These are phyloP conservation scores for Tridacna gigas DNA, from an alignment of 2,888 invertebrate genomes.

Conservation along the genomic window DNA sequence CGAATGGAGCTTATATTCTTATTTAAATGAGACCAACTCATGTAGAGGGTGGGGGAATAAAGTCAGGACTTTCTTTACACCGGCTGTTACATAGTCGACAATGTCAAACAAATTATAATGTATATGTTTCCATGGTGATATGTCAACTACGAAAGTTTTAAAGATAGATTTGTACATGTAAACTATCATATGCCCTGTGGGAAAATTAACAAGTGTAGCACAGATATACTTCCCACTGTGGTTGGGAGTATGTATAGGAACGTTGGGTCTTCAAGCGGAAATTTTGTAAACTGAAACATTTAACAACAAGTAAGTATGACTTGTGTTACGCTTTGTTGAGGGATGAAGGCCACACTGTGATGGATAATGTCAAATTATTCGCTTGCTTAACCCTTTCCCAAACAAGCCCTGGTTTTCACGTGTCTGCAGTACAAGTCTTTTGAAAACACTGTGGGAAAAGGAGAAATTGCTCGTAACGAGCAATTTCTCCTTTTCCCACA, in stretches of 20 bases:
- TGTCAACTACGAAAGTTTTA: conserved; percentile 52
- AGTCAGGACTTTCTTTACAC: conserved; percentile 38
- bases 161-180: conserved; percentile 47
- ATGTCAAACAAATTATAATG: conserved; percentile 61
- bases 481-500: conserved; percentile 10
- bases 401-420: not conserved
- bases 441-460: not conserved
- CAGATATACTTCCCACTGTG: not conserved
- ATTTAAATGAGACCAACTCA: conserved; percentile 55
- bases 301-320: conserved; percentile 12
- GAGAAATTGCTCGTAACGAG: not conserved
- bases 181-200: conserved; percentile 39
- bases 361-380: not conserved
- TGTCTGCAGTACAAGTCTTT: not conserved
- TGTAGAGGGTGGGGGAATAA: conserved; percentile 40
- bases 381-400: not conserved
- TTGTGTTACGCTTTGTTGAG: not conserved
- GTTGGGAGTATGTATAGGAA: conserved; percentile 4
- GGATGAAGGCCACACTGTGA: not conserved
- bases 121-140: conserved; percentile 72
- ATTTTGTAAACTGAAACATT: not conserved
- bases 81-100: conserved; percentile 61
- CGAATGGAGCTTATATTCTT: conserved; percentile 49
- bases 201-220: conserved; percentile 41
- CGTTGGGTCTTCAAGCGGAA: not conserved